Evolutionary conservation across 2,113 vertebrate species (phyloP).

Genomic region (Scytalopus superciliaris): DNA sequence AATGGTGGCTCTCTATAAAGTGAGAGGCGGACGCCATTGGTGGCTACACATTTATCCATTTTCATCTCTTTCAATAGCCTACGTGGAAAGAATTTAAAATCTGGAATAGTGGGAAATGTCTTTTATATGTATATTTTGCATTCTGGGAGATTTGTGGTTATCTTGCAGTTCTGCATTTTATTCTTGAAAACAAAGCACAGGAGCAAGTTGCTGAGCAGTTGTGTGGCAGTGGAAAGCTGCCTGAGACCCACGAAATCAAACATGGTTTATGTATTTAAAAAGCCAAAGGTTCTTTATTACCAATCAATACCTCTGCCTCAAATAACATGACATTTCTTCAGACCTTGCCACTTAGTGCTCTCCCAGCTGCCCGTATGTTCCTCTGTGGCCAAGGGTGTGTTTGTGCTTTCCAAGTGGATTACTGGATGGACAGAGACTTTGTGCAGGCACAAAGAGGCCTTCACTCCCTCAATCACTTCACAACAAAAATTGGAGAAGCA

Average conservation of each 20-base stretch:
- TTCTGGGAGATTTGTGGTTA: not conserved
- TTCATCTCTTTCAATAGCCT: conserved; percentile 69
- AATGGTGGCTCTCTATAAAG: conserved; percentile 67
- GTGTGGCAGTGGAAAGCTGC: not conserved
- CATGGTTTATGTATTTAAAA: not conserved
- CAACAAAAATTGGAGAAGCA: not conserved
- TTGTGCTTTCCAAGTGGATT: not conserved
- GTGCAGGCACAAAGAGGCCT: accelerated
- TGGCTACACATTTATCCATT: conserved; percentile 69
- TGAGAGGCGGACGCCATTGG: conserved; percentile 48
- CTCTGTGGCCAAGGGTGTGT: not conserved
- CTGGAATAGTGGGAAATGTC: not conserved
- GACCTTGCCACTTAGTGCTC: not conserved
- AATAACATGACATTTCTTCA: not conserved
- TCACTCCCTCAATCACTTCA: not conserved
- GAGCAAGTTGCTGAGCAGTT: not conserved
- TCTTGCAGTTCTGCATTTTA: not conserved
- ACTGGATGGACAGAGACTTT: not conserved
- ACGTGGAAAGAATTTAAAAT: conserved; percentile 57
- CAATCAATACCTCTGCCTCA: not conserved
- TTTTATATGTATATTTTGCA: conserved; percentile 27
- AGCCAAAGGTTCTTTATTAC: not conserved
- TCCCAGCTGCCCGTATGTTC: not conserved
- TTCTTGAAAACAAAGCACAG: not conserved
- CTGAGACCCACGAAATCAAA: not conserved